Percentiles rank a stretch among this genome's conserved stretches.
Evolutionary conservation across 2,113 vertebrate species (phyloP).

Genomic region (Myiagra hebetior): DNA sequence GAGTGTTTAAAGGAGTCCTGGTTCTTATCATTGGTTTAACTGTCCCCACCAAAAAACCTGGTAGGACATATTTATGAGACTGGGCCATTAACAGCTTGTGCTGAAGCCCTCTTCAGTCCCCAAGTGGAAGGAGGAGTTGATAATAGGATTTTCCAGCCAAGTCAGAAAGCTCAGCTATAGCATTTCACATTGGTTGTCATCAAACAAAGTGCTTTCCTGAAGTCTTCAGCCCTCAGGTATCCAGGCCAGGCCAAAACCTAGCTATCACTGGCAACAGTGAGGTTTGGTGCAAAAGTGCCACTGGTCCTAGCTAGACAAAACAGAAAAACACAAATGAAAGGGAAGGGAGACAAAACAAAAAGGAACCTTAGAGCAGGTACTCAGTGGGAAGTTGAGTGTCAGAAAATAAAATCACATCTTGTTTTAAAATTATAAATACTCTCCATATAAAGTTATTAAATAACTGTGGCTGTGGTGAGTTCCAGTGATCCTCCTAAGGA

Average conservation of each 20-base stretch:
- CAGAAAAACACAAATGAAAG: neutral
- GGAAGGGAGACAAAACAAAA: neutral
- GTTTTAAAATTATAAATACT: conserved; percentile 62
- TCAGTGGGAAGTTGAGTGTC: neutral
- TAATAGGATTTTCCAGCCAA: neutral
- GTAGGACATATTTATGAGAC: neutral
- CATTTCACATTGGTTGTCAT: conserved; percentile 40
- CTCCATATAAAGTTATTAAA: conserved; percentile 46
- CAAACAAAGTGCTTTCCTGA: conserved; percentile 45
- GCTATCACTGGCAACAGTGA: neutral
- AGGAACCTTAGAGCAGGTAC: neutral
- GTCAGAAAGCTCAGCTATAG: conserved; percentile 12
- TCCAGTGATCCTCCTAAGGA: conserved; percentile 39
- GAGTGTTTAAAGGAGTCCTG: neutral
- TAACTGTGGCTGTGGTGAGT: conserved; percentile 23
- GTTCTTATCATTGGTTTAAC: neutral
- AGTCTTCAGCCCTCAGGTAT: neutral
- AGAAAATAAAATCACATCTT: conserved; percentile 39
- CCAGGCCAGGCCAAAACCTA: conserved; percentile 15
- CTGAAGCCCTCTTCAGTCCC: neutral
- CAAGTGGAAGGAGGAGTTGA: neutral
- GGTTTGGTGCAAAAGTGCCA: conserved; percentile 5
- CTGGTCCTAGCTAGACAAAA: neutral
- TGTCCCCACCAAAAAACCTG: neutral
- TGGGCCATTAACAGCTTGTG: neutral